A percentile compares a stretch with the other conserved stretches of the same genome.
These are phyloP conservation scores for Urocitellus parryii DNA, from an alignment of 2,113 vertebrate genomes.

Conservation along the genomic window DNA sequence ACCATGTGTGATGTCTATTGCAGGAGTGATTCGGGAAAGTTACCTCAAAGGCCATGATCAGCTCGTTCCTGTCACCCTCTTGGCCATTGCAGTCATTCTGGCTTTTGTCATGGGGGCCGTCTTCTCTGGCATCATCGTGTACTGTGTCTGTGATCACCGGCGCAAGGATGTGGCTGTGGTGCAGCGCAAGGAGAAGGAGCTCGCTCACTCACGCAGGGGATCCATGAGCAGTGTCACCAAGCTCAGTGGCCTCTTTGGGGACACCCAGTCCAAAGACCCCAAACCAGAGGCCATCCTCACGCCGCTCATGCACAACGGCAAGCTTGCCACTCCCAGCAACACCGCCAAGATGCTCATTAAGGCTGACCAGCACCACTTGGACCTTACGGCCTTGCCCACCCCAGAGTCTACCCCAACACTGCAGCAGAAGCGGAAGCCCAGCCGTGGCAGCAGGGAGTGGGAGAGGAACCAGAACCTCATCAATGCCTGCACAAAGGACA, in stretches of 20 bases:
- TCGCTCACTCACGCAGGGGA: constrained; percentile 92
- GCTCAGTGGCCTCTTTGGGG: constrained; percentile 96
- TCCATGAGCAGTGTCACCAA: constrained; percentile 99
- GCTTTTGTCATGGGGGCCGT: constrained; percentile 98
- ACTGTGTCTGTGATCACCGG: constrained; percentile 97
- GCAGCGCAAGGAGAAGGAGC: constrained; percentile 95
- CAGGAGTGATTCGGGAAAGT: constrained; percentile 99
- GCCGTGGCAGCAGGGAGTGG: constrained; percentile 96
- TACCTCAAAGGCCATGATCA: constrained; percentile 97
- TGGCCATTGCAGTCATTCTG: constrained; percentile 97
- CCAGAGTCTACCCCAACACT: constrained; percentile 97
- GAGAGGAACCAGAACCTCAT: constrained; percentile 98
- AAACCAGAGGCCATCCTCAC: constrained; percentile 96
- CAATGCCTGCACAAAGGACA: constrained; percentile 98
- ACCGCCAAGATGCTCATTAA: constrained; percentile 96
- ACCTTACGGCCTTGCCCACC: constrained; percentile 95
- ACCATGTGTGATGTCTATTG: constrained; percentile 84
- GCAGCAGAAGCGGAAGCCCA: constrained; percentile 96
- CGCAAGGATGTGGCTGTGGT: constrained; percentile 92
- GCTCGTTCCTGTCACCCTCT: constrained; percentile 96
- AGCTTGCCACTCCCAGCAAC: constrained; percentile 90
- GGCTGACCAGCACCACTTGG: constrained; percentile 97
- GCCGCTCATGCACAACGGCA: constrained; percentile 97
- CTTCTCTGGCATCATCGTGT: constrained; percentile 97
- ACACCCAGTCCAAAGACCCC: constrained; percentile 95